phyloP scores from a whole-genome alignment of 1,140 invertebrate species.

The Saxidomus purpurata region DNA sequence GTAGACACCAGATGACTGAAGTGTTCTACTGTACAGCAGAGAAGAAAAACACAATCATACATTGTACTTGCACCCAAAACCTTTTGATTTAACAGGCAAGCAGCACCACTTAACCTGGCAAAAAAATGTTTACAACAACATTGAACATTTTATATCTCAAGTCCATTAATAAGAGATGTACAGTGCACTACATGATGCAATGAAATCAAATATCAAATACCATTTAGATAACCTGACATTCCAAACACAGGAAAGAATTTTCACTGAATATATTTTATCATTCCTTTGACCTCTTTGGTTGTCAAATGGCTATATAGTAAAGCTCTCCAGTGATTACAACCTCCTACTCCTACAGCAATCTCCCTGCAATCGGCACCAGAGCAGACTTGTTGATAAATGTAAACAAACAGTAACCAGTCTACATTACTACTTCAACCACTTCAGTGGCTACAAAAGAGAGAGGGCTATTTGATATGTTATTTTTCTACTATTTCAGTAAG shows the following conservation, averaged over 20 bases:
- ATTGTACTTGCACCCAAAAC: too few species aligned
- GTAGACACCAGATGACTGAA: too few species aligned
- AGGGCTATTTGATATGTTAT: too few species aligned
- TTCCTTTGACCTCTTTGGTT: neutral
- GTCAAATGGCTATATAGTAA: neutral
- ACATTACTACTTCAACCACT: neutral
- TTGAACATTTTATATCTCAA: too few species aligned
- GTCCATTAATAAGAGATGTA: too few species aligned
- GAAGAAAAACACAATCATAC: too few species aligned
- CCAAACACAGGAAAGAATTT: neutral
- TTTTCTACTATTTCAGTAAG: too few species aligned
- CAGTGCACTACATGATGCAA: too few species aligned
- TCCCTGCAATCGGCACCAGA: neutral
- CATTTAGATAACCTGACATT: neutral
- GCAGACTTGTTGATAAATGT: conserved; percentile 7
- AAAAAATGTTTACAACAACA: too few species aligned
- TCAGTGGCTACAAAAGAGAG: neutral
- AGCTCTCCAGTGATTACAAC: neutral
- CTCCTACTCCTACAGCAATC: neutral
- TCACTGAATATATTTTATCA: conserved; percentile 24
- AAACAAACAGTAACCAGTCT: conserved; percentile 22
- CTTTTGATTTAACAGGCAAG: too few species aligned
- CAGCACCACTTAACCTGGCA: too few species aligned
- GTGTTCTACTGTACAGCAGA: too few species aligned
- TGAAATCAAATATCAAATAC: neutral